phyloP scores from a whole-genome alignment of 2,797 vertebrate species.

The Chiroxiphia lanceolata region DNA sequence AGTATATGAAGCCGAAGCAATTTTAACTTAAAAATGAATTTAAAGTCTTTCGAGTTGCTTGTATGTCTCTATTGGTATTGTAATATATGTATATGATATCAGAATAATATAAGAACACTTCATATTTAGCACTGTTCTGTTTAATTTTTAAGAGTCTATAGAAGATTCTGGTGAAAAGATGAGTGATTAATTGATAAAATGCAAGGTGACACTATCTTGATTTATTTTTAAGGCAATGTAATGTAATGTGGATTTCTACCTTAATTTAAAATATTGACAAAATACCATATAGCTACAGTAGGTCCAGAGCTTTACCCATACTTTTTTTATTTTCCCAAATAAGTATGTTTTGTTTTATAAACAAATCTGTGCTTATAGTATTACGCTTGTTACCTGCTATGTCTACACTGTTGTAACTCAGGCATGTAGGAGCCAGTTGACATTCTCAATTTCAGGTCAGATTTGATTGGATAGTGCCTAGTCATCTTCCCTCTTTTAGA shows the following conservation, averaged over 20 bases:
- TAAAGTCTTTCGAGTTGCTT: not conserved
- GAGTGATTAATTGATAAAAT: not conserved
- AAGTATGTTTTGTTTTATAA: conserved; percentile 14
- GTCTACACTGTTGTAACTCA: not conserved
- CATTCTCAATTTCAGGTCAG: conserved; percentile 32
- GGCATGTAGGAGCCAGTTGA: not conserved
- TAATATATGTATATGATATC: not conserved
- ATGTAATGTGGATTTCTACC: not conserved
- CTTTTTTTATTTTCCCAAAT: not conserved
- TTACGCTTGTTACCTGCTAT: not conserved
- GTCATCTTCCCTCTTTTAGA: not conserved
- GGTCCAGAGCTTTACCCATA: not conserved
- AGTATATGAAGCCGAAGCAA: not conserved
- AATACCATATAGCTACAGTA: not conserved
- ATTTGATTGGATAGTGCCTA: conserved; percentile 25
- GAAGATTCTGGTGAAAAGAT: not conserved
- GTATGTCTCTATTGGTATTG: not conserved
- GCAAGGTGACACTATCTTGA: not conserved
- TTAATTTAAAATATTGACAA: not conserved
- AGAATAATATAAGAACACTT: not conserved
- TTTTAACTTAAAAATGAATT: not conserved
- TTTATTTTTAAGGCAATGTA: not conserved
- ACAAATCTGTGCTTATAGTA: not conserved
- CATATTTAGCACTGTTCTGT: not conserved
- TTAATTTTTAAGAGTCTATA: not conserved